Base-by-base conservation (phyloP, 2,113 vertebrate species). In the Pyrgilauda ruficollis region DNA sequence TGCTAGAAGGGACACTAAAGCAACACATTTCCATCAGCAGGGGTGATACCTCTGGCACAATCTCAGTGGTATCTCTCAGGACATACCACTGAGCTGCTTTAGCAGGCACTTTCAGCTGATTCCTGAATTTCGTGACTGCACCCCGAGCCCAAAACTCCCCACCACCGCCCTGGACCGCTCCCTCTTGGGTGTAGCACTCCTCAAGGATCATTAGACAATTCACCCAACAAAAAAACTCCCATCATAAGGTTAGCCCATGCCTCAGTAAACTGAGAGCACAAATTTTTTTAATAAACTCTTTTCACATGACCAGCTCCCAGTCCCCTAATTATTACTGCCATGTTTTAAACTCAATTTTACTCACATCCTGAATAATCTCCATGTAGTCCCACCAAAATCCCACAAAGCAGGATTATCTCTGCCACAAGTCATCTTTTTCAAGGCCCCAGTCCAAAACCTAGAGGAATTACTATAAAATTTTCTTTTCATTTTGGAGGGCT, bases 241-340 rank as follows among this genome's bases (percentile, higher is more conserved):
- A 84, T 55, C 64, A 10, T 14, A 92, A 39, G 31, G 55, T 90
- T 47, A 90, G 78, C 47, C 85, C 82, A 93, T n/a, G 90, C 90
- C 49, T 94, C 88, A 74, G 90, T 85, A 96, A 92, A 80, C 76
- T 10, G 13, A 66, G 63, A 93, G 76, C 44, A 86, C 31, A 13
- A 37, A 72, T 90, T 84, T n/a, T 84, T 90, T 88, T 86, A 96
- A 93, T 70, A 89, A 93, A 93, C 30, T 44, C 76, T 63, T 90
- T 84, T 74, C 96, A 90, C 93, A 86, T 88, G 89, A 86, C 18
- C 52, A 75, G 8, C 21, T 84, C 79, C 68, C 68, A 67, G 23
- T 27, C 82, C 66, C 46, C 33, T 77, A 80, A 85, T 88, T 63
- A 56, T 78, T 80, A 83, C 24, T 72, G 56, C 22, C 47, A 27